Percentiles rank a stretch among this genome's conserved stretches.
Evolutionary conservation across 1,140 invertebrate species (phyloP).

Genomic region (Pemphigus obesinymphae): DNA sequence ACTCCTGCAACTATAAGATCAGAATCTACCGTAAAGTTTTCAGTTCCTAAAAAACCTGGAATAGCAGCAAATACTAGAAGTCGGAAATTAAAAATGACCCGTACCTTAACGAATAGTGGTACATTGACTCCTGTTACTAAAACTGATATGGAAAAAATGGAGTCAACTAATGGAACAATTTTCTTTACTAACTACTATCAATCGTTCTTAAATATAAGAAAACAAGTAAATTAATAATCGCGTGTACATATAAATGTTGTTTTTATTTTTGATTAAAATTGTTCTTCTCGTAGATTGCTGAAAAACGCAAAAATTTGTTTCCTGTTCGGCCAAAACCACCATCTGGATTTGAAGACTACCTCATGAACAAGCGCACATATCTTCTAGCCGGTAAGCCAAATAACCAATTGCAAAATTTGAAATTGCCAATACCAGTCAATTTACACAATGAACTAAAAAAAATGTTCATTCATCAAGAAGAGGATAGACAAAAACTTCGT

Average conservation of each 20-base stretch:
- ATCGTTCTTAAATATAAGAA: conserved; percentile 84
- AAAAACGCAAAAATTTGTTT: conserved; percentile 72
- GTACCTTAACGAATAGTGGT: too few species aligned
- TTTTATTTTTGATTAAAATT: not conserved
- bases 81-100: too few species aligned
- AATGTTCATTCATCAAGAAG: conserved; percentile 82
- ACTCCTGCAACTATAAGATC: too few species aligned
- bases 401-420: conserved; percentile 63
- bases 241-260: not conserved
- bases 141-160: conserved; percentile 41
- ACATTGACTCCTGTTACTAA: conserved; percentile 42
- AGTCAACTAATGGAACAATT: conserved; percentile 52
- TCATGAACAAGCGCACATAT: conserved; percentile 91
- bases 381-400: conserved; percentile 77
- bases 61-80: too few species aligned
- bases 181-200: conserved; percentile 86
- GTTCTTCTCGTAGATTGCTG: conserved; percentile 64
- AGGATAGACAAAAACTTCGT: conserved; percentile 69
- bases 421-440: conserved; percentile 68
- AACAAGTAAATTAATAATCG: conserved; percentile 68
- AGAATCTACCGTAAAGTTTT: too few species aligned
- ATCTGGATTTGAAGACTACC: conserved; percentile 91
- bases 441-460: conserved; percentile 72
- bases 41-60: too few species aligned
- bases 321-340: conserved; percentile 90